These are phyloP conservation scores for Morinoia aosen DNA, from an alignment of 2,888 invertebrate species.

Conservation along the genomic window DNA sequence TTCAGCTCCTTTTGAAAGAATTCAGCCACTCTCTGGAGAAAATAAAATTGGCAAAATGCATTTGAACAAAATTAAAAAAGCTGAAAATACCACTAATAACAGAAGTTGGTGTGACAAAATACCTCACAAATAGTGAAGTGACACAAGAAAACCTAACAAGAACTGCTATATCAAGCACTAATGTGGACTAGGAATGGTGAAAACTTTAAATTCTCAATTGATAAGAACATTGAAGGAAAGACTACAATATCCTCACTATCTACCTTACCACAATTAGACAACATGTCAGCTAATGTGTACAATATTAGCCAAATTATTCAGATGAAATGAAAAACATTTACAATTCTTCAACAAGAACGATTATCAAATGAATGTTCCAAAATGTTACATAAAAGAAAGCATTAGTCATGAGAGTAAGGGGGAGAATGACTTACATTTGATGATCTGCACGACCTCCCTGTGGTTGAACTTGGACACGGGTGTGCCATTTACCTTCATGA, in stretches of 20 bases:
- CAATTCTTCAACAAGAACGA: neutral
- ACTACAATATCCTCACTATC: neutral
- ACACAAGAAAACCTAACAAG: no score
- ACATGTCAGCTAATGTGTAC: neutral
- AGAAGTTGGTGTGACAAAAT: no score
- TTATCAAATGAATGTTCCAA: neutral
- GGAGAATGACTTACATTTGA: slow-evolving; percentile 63
- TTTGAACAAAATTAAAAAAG: no score
- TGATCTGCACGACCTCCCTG: slow-evolving; percentile 67
- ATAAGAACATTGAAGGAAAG: neutral
- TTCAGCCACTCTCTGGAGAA: no score
- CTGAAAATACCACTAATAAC: no score
- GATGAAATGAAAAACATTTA: neutral
- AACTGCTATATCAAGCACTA: no score
- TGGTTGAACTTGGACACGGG: slow-evolving; percentile 66
- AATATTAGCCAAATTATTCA: neutral
- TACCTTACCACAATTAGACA: neutral
- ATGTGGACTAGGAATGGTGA: no score
- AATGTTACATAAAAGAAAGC: neutral
- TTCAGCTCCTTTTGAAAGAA: no score
- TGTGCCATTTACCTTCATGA: slow-evolving; percentile 67
- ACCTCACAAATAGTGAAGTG: no score
- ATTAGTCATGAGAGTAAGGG: neutral
- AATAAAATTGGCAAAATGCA: no score
- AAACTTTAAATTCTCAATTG: no score